Conservation (phyloP, 2,888 invertebrate genomes). For the Drosophila sordidapex region DNA sequence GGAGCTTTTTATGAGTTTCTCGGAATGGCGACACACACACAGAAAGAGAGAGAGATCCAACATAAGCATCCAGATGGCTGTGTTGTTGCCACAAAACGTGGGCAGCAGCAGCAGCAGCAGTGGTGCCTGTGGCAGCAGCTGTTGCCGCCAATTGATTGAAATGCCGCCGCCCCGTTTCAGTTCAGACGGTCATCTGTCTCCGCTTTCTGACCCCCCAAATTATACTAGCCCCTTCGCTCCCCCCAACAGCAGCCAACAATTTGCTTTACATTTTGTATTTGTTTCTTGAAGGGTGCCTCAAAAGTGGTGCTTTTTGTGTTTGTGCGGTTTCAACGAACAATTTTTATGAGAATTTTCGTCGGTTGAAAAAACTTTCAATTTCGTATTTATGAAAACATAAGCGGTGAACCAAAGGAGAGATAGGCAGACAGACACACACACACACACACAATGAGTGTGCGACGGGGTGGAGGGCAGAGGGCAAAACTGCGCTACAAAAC, state of each 20-base stretch:
- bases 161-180: conserved; percentile 71
- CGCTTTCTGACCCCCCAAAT: conserved; percentile 36
- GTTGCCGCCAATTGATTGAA: conserved; percentile 81
- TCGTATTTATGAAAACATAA: conserved; percentile 72
- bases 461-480: background rate
- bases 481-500: conserved; percentile 58
- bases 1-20: conserved; percentile 78
- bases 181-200: conserved; percentile 53
- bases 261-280: conserved; percentile 51
- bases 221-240: background rate
- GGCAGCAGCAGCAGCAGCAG: conserved; percentile 48
- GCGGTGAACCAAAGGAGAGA: conserved; percentile 35
- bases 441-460: background rate
- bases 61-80: conserved; percentile 48
- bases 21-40: conserved; percentile 33
- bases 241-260: background rate
- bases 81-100: conserved; percentile 68
- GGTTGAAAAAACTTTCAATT: conserved; percentile 78
- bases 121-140: conserved; percentile 69
- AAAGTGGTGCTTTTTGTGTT: conserved; percentile 38
- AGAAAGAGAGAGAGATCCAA: conserved; percentile 22
- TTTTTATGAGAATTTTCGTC: conserved; percentile 77
- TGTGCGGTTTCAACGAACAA: conserved; percentile 71
- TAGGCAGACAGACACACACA: conserved; percentile 3
- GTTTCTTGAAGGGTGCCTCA: conserved; percentile 70